Base-by-base conservation (phyloP, 2,888 invertebrate species). In the Nebria salina region DNA sequence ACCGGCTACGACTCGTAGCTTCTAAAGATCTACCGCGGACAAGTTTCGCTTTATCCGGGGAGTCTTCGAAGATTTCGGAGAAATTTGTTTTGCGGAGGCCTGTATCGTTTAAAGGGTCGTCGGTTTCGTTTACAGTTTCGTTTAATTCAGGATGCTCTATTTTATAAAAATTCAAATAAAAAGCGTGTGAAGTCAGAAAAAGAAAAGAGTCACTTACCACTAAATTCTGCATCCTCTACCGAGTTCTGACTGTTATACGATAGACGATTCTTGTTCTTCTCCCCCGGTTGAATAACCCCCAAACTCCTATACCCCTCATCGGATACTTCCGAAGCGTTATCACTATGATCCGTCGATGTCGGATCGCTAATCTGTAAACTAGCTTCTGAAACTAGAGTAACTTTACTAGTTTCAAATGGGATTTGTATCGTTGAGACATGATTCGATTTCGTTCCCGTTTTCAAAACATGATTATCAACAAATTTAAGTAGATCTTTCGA, bases 251-350 rank as follows among this genome's bases (percentile, higher is more conserved):
- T 94, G 87, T 93, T 93, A 85, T 94, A 89, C 81, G 94, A 93
- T 84, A 93, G 91, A 86, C 93, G 89, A 84, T 94, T 93, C 84
- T 87, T 87, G 75, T 83, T 85, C 83, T 87, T 88, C 81, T 88
- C 91, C 66, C 90, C 91, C 0, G 90, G 90, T 83, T 92, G 92
- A 70, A 93, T 93, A 73, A 95, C 91, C 0, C 95, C 95, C 85
- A 95, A 89, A 86, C 95, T 95, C 85, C 95, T 92, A 88, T 96
- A 96, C 0, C 96, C 96, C 86, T 96, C 96, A 87, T 96, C 96
- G 41, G 95, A 95, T 34, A 95, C 95, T 87, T 96, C 95, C 81
- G 95, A 95, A 9, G 95, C 95, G 84, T 95, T 95, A 87, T 95
- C 95, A 77, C 95, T 94, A 8, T 93, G 93, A 83, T 93, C 86